Evolutionary conservation across 2,113 vertebrate genomes (phyloP).

Genomic region (Meriones unguiculatus): DNA sequence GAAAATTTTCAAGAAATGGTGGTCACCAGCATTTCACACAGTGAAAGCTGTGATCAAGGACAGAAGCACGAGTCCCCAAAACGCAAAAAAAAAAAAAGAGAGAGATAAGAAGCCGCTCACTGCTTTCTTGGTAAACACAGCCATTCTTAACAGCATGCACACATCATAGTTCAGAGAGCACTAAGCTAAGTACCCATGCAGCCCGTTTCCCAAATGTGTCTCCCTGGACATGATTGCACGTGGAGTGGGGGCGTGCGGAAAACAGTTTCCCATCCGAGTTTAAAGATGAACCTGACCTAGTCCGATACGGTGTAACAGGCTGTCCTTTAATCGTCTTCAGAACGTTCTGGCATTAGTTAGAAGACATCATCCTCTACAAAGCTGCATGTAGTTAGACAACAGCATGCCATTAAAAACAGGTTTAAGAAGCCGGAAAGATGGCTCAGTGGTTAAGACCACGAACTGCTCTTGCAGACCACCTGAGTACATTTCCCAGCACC

Average conservation of each 20-base stretch:
- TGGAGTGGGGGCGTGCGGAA: neutral
- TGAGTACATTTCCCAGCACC: neutral
- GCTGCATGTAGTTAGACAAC: neutral
- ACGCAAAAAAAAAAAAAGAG: neutral
- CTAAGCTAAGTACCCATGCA: neutral
- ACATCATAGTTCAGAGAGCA: slow-evolving; percentile 24
- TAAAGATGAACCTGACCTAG: neutral
- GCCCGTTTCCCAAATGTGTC: neutral
- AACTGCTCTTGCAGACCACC: neutral
- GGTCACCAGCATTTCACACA: neutral
- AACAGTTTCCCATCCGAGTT: neutral
- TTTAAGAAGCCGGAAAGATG: neutral
- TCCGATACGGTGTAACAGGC: neutral
- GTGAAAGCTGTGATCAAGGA: neutral
- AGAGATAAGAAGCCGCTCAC: neutral
- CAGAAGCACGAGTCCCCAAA: neutral
- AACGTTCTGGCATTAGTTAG: neutral
- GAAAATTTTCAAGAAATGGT: slow-evolving; percentile 32
- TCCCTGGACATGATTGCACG: neutral
- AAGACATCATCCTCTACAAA: slow-evolving; percentile 2
- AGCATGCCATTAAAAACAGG: neutral
- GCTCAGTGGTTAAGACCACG: too few species aligned
- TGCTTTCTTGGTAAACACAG: neutral
- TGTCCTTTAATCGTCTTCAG: neutral
- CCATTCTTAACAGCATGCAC: slow-evolving; percentile 3